Evolutionary conservation across 2,113 vertebrate species (phyloP).

Genomic region (Glaucidium brasilianum): DNA sequence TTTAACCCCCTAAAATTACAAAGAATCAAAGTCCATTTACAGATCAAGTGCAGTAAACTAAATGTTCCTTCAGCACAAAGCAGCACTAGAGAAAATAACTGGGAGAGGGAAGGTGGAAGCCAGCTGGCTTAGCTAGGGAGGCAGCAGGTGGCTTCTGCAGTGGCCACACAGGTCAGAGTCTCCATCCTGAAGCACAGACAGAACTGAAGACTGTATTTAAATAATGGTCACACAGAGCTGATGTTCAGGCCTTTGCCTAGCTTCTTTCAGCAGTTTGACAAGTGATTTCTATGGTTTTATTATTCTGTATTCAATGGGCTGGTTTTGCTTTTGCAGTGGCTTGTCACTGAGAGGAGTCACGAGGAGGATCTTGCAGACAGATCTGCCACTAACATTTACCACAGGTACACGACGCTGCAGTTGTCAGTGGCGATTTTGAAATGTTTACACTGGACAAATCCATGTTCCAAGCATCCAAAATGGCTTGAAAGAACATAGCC

Average conservation of each 20-base stretch:
- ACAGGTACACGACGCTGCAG: not conserved
- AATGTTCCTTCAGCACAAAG: constrained; percentile 79
- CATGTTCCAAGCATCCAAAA: constrained; percentile 65
- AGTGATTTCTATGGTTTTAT: not conserved
- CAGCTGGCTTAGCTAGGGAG: constrained; percentile 61
- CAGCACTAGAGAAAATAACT: constrained; percentile 74
- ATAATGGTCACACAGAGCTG: constrained; percentile 56
- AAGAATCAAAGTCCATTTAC: constrained; percentile 76
- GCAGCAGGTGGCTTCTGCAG: constrained; percentile 62
- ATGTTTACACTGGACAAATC: constrained; percentile 56
- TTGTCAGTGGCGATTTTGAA: constrained; percentile 51
- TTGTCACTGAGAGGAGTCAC: constrained; percentile 41
- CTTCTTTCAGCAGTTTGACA: constrained; percentile 62
- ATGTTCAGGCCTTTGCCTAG: constrained; percentile 65
- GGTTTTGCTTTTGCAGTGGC: constrained; percentile 37
- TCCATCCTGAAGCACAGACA: constrained; percentile 68
- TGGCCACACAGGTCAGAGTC: constrained; percentile 55
- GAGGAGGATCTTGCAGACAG: constrained; percentile 53
- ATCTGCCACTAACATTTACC: constrained; percentile 61
- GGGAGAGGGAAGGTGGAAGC: constrained; percentile 49
- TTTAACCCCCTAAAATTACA: constrained; percentile 76
- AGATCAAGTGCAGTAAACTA: constrained; percentile 78
- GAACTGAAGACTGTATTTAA: constrained; percentile 60
- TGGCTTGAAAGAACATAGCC: constrained; percentile 45
- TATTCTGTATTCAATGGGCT: constrained; percentile 48